These are phyloP conservation scores for Pyrocoelia pectoralis DNA, from an alignment of 2,888 invertebrate genomes.

Conservation along the genomic window DNA sequence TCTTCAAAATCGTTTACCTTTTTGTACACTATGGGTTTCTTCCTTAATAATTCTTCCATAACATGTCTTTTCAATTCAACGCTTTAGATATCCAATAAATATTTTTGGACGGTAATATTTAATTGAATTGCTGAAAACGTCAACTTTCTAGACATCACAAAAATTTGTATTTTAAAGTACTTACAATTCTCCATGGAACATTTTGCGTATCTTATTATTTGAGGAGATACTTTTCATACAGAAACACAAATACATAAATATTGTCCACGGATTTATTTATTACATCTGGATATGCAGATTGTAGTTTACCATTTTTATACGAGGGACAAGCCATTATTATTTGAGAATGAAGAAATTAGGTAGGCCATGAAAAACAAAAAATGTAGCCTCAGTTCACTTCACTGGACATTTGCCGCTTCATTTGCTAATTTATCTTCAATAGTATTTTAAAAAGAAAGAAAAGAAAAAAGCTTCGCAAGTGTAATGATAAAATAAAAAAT, in stretches of 20 bases:
- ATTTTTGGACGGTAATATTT: slow-evolving; percentile 1
- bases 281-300: not conserved
- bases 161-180: too few relatives aligned
- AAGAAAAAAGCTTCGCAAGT: too few relatives aligned
- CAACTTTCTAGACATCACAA: not conserved
- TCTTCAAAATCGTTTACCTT: not conserved
- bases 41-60: not conserved
- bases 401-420: too few relatives aligned
- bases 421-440: too few relatives aligned
- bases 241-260: not conserved
- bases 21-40: not conserved
- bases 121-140: not conserved
- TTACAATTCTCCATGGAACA: not conserved
- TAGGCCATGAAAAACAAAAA: too few relatives aligned
- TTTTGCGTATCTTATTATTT: not conserved
- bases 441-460: too few relatives aligned
- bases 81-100: not conserved
- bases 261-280: slow-evolving; percentile 9
- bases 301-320: too few relatives aligned
- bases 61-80: not conserved
- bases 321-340: too few relatives aligned
- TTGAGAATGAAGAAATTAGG: too few relatives aligned
- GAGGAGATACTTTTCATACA: not conserved
- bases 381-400: too few relatives aligned
- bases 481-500: too few relatives aligned